Conservation (phyloP, 2,888 invertebrate species). For the Drosophila siamana region DNA sequence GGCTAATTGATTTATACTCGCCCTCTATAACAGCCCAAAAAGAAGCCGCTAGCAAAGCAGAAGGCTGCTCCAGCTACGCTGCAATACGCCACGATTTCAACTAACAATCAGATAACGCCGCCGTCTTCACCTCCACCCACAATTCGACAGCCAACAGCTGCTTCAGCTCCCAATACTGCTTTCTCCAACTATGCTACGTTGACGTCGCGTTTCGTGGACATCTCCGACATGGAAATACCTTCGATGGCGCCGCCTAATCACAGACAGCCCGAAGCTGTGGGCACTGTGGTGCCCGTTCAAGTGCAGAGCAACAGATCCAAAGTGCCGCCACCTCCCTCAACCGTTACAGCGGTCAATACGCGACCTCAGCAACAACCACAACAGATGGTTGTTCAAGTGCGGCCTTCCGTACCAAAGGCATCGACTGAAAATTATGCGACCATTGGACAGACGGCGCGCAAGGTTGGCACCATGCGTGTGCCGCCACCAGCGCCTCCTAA, state of each 20-base stretch:
- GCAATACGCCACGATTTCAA: slow-evolving; percentile 73
- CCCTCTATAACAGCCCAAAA: slow-evolving; percentile 58
- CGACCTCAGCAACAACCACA: slow-evolving; percentile 37
- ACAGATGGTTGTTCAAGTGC: slow-evolving; percentile 53
- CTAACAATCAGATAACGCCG: slow-evolving; percentile 65
- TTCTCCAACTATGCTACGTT: slow-evolving; percentile 65
- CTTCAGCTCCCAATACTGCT: neutral
- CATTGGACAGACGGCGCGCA: slow-evolving; percentile 62
- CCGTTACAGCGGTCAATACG: slow-evolving; percentile 61
- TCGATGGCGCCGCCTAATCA: slow-evolving; percentile 6
- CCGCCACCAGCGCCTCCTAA: slow-evolving; percentile 62
- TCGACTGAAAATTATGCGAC: slow-evolving; percentile 56
- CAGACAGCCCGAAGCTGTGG: slow-evolving; percentile 35
- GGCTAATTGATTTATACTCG: neutral
- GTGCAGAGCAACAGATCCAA: slow-evolving; percentile 44
- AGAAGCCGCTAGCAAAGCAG: slow-evolving; percentile 28
- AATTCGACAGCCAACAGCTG: neutral
- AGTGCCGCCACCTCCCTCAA: slow-evolving; percentile 66
- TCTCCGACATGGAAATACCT: slow-evolving; percentile 61
- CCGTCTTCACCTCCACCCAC: slow-evolving; percentile 50
- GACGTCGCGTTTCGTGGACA: slow-evolving; percentile 66
- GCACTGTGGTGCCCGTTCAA: slow-evolving; percentile 57
- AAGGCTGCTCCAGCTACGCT: slow-evolving; percentile 41
- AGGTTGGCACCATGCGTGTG: slow-evolving; percentile 56
- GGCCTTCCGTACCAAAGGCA: slow-evolving; percentile 19